These are phyloP conservation scores for Bradysia coprophila DNA, from an alignment of 1,140 invertebrate species.

Conservation along the genomic window DNA sequence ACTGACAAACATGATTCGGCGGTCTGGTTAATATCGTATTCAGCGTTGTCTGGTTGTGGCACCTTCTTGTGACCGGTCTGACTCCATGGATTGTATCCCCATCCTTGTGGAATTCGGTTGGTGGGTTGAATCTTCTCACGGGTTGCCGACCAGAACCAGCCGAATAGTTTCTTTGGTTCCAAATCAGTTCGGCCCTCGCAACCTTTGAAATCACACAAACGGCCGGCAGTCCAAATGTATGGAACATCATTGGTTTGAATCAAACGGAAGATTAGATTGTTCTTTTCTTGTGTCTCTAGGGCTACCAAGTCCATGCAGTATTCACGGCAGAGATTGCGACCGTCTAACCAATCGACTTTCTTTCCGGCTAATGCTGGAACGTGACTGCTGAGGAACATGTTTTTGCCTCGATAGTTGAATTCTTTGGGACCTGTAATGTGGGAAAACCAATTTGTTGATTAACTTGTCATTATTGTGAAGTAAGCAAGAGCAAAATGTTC, in stretches of 20 bases:
- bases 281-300: conserved; percentile 74
- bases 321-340: conserved; percentile 72
- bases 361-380: conserved; percentile 53
- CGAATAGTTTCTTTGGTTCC: conserved; percentile 65
- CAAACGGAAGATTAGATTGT: conserved; percentile 69
- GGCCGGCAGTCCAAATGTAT: conserved; percentile 81
- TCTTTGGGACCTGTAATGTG: conserved; percentile 68
- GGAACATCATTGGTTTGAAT: conserved; percentile 77
- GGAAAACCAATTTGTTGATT: too few relatives aligned
- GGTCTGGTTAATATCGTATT: conserved; percentile 79
- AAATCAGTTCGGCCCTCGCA: conserved; percentile 70
- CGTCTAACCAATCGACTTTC: conserved; percentile 78
- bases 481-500: too few relatives aligned
- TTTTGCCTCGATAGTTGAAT: conserved; percentile 68
- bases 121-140: conserved; percentile 74
- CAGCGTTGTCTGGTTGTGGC: conserved; percentile 76
- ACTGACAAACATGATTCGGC: conserved; percentile 69
- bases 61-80: conserved; percentile 75
- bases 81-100: conserved; percentile 66
- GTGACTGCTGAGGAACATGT: conserved; percentile 77
- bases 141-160: conserved; percentile 88
- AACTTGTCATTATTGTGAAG: too few relatives aligned
- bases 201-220: conserved; percentile 83
- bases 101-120: conserved; percentile 39
- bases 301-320: conserved; percentile 86